Base-by-base conservation (phyloP, 2,888 invertebrate genomes). In the Globia sparganii region DNA sequence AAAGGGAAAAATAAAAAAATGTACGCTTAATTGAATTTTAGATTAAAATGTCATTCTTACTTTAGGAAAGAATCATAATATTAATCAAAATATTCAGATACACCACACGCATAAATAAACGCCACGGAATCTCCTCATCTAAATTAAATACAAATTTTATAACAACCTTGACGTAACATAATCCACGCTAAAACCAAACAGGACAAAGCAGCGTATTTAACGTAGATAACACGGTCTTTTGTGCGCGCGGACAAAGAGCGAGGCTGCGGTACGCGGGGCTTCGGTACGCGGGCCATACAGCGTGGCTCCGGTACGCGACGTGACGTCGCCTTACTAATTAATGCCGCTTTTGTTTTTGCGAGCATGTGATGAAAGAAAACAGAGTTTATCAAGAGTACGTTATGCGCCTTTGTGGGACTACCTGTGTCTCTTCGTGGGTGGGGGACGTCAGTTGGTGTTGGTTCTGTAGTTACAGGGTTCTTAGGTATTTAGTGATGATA, bases 301-400 rank as follows among this genome's bases (percentile, higher is more conserved):
- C 75, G 66, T 82, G 81, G 78, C 25, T n/a, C 66, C 76, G 78
- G 72, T 80, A 86, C 80, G 67, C 70, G 86, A 78, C 65, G 88
- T 85, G 86, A 72, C 75, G 75, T 79, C 85, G 82, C 83, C 72
- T 77, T 79, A 72, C 82, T 89, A 91, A 91, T 91, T 90, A 90
- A 88, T 78, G 83, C 73, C 73, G 66, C 83, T 75, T 83, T 86
- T 84, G 87, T 88, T 85, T 78, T 58, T 31, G 72, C 25, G 58
- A 77, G 61, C 25, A 62, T 66, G 72, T 67, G 77, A 56, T 78
- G 78, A 80, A 79, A 78, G 78, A 81, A 81, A 86, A 78, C 75
- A 61, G 67, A 70, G 72, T 78, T 73, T 78, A 84, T 79, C 53
- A 75, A 73, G 67, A 73, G 69, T 37, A 72, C 34, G 58, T 75